These are phyloP conservation scores for Gyrodactylus salaris DNA, from an alignment of 1,140 invertebrate genomes.

Conservation along the genomic window DNA sequence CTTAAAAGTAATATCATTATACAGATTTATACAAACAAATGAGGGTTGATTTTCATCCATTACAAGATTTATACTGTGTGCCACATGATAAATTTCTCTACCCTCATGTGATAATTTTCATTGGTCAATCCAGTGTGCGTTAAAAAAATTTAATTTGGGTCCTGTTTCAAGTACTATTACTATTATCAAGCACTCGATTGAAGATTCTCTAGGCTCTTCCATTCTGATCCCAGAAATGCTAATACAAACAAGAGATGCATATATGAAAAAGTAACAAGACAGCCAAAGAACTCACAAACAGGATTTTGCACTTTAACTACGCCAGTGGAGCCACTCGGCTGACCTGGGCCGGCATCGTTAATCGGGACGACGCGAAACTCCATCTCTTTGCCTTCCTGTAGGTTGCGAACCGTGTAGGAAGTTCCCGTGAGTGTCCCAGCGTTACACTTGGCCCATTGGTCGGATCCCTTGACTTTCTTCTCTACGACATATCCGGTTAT, in stretches of 20 bases:
- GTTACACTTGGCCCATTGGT: slow-evolving; percentile 18
- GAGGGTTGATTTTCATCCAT: too few relatives aligned
- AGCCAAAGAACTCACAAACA: slow-evolving; percentile 27
- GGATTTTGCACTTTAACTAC: slow-evolving; percentile 50
- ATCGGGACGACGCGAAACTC: slow-evolving; percentile 77
- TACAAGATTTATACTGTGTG: too few relatives aligned
- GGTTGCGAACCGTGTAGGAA: slow-evolving; percentile 40
- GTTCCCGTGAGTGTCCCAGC: slow-evolving; percentile 11
- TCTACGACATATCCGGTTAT: slow-evolving; percentile 64
- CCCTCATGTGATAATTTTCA: too few relatives aligned
- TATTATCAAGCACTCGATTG: slow-evolving; percentile 20
- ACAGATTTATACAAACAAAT: too few relatives aligned
- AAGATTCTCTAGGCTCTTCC: slow-evolving; percentile 9
- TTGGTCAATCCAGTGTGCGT: too few relatives aligned
- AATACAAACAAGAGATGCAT: too few relatives aligned
- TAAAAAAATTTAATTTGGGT: too few relatives aligned
- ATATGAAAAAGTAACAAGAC: too few relatives aligned
- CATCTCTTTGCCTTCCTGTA: slow-evolving; percentile 74
- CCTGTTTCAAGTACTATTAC: too few relatives aligned
- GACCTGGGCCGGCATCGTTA: slow-evolving; percentile 72
- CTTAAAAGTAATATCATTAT: too few relatives aligned
- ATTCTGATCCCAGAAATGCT: too few relatives aligned
- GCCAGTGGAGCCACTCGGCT: slow-evolving; percentile 55
- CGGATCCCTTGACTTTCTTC: slow-evolving; percentile 39
- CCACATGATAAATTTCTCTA: too few relatives aligned